Evolutionary conservation across 2,888 invertebrate species (phyloP), one percentile per base, ranked within the genome.

Genomic region (Leucophenga maculata): DNA sequence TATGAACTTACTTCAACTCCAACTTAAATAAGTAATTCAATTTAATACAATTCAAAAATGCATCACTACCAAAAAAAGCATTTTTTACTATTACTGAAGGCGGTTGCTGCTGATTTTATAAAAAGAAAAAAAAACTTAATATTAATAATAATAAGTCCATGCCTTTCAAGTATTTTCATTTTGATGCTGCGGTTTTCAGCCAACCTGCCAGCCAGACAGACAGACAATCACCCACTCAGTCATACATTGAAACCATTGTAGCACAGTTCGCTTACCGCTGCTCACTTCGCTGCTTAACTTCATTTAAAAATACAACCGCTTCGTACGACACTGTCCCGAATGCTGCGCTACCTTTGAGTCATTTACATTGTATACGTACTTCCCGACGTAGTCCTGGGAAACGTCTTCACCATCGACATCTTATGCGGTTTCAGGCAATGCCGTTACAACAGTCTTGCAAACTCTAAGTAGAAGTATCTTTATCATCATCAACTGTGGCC

Each of bases 311-410:
- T 52, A 20, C 13, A 52, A 52, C 39, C 9, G 8, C 39, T 39
- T 39, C 11, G n/a, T 39, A 1, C 8, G 8, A 39, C 1, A 44
- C 8, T 65, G 65, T 52, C 31, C 16, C 31, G 26, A 9, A 18
- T 65, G 52, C 65, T 52, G 16, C 32, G 73, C 69, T 73, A 76
- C 72, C 76, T 75, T 59, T 71, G 76, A 68, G 73, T 70, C 75
- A 75, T 75, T 75, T 75, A 76, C 73, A 75, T 75, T 73, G 69
- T 71, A 65, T 57, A 54, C 66, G 72, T 68, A 71, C 70, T 71
- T 54, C 52, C 71, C 74, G 68, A 69, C 65, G 66, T 67, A 72
- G 75, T 68, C 74, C 60, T 62, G 60, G 60, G 60, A 59, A 59
- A 69, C 70, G 59, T 65, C 71, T 65, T 39, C 39, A 39, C 8